These are phyloP conservation scores for Antrozous pallidus DNA, from an alignment of 2,797 vertebrate genomes.

Conservation along the genomic window DNA sequence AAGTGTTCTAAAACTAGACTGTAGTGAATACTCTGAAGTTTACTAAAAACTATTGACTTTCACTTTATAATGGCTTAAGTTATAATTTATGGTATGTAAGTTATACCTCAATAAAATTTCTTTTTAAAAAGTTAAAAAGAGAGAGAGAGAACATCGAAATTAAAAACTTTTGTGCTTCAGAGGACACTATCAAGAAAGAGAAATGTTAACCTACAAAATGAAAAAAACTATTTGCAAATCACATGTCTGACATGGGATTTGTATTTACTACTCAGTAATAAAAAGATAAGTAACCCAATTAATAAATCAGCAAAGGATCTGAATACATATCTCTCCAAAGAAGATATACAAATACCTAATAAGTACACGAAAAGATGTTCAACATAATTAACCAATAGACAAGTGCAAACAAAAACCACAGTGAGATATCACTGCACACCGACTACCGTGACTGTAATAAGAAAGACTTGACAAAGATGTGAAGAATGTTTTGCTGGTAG, in stretches of 20 bases:
- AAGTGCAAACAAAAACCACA: conserved; percentile 23
- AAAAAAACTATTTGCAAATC: not conserved
- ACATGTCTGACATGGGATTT: not conserved
- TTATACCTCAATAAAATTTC: not conserved
- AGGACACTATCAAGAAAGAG: not conserved
- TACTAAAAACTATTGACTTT: not conserved
- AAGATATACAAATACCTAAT: not conserved
- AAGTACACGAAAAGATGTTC: not conserved
- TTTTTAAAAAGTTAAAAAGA: not conserved
- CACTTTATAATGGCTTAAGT: not conserved
- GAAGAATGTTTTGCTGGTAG: not conserved
- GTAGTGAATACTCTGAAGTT: not conserved
- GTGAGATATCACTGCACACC: not conserved
- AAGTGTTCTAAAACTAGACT: not conserved
- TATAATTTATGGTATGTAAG: not conserved
- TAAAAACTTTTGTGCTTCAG: conserved; percentile 8
- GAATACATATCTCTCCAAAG: not conserved
- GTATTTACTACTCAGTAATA: not conserved
- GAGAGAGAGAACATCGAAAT: not conserved
- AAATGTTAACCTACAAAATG: not conserved
- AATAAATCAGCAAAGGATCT: not conserved
- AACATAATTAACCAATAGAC: not conserved
- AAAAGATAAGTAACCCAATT: not conserved
- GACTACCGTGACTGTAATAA: not conserved
- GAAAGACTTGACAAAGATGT: not conserved